These are phyloP conservation scores for Drosophila watanabei DNA, from an alignment of 1,140 invertebrate species.

Conservation along the genomic window DNA sequence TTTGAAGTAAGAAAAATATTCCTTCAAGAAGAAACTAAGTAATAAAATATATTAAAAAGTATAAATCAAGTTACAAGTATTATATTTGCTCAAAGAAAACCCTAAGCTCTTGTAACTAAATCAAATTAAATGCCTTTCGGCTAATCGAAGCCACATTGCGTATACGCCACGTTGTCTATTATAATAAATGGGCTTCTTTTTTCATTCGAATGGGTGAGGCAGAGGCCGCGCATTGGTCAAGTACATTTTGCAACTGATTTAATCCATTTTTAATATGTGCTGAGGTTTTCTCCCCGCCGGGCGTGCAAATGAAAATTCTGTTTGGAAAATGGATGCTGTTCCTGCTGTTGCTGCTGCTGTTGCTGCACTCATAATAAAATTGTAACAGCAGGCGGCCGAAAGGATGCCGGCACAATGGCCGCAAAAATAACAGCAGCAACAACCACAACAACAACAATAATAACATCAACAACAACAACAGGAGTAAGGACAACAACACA, in stretches of 20 bases:
- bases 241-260: slow-evolving; percentile 63
- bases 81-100: too few species aligned
- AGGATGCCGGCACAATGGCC: slow-evolving; percentile 34
- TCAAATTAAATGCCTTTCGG: not conserved
- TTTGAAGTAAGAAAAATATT: not conserved
- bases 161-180: slow-evolving; percentile 43
- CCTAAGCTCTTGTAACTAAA: too few species aligned
- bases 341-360: not conserved
- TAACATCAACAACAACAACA: not conserved
- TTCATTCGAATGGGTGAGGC: not conserved
- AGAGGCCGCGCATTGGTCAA: slow-evolving; percentile 15
- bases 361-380: slow-evolving; percentile 71
- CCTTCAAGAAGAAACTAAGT: not conserved
- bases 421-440: slow-evolving; percentile 26
- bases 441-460: slow-evolving; percentile 14
- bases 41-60: not conserved
- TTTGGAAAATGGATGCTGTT: slow-evolving; percentile 7
- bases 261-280: slow-evolving; percentile 72
- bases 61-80: too few species aligned
- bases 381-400: slow-evolving; percentile 62
- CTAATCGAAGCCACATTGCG: slow-evolving; percentile 18
- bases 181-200: not conserved
- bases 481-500: slow-evolving; percentile 33
- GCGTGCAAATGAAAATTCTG: slow-evolving; percentile 40
- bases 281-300: slow-evolving; percentile 20